Evolutionary conservation across 2,888 invertebrate genomes (phyloP).

Genomic region (Drosophila vallismaia): DNA sequence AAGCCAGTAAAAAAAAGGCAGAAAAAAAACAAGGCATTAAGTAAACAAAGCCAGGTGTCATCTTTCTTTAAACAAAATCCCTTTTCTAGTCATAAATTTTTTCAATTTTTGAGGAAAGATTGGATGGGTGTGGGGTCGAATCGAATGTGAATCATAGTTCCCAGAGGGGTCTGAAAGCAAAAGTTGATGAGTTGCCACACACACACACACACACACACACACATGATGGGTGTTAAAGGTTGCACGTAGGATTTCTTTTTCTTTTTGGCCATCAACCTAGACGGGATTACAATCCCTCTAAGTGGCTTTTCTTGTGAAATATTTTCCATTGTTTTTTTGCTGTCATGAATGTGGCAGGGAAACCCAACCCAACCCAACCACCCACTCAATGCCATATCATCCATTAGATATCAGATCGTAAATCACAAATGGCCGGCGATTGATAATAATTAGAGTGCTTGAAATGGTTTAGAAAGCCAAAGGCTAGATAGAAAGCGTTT

Average conservation of each 20-base stretch:
- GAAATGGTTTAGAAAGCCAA: conserved; percentile 33
- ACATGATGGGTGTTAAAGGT: conserved; percentile 40
- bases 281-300: conserved; percentile 8
- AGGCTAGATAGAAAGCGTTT: conserved; percentile 55
- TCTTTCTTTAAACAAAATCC: too few relatives aligned
- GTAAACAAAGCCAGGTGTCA: conserved; percentile 1
- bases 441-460: conserved; percentile 44
- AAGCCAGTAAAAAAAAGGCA: not conserved
- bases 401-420: not conserved
- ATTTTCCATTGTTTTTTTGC: conserved; percentile 7
- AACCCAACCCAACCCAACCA: too few relatives aligned
- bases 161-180: conserved; percentile 11
- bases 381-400: conserved; percentile 17
- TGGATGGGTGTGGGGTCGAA: too few relatives aligned
- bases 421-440: conserved; percentile 20
- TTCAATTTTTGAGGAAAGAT: too few relatives aligned
- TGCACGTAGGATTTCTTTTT: conserved; percentile 35
- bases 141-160: too few relatives aligned
- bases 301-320: conserved; percentile 22
- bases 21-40: conserved; percentile 13
- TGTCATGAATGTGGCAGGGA: too few relatives aligned
- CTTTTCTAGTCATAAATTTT: too few relatives aligned
- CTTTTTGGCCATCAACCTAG: conserved; percentile 26
- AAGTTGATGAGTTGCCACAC: conserved; percentile 25
- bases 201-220: conserved; percentile 4